phyloP scores from a whole-genome alignment of 2,888 invertebrate genomes.

The Cryptocheilus praepositus region DNA sequence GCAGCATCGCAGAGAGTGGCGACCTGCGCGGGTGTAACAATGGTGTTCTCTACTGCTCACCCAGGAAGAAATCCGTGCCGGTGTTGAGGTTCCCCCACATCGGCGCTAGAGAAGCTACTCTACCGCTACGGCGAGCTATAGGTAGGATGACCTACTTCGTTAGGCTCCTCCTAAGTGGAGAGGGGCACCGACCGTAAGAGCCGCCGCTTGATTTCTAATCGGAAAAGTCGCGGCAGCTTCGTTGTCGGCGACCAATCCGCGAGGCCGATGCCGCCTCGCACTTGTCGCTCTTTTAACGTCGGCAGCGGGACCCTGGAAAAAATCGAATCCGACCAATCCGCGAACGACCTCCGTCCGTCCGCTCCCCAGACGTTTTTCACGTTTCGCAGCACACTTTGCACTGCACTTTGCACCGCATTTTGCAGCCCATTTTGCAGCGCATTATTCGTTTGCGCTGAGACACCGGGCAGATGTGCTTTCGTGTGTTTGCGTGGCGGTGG shows the following conservation, averaged over 20 bases:
- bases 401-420: not conserved
- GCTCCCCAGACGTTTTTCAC: constrained; percentile 25
- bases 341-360: constrained; percentile 44
- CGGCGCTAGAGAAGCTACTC: constrained; percentile 65
- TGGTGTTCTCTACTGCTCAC: too few relatives aligned
- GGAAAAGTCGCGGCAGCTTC: constrained; percentile 67
- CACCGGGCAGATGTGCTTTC: too few relatives aligned
- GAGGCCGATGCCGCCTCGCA: constrained; percentile 53
- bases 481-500: too few relatives aligned
- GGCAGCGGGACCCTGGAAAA: constrained; percentile 39
- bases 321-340: constrained; percentile 48
- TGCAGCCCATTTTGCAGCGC: too few relatives aligned
- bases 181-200: constrained; percentile 66
- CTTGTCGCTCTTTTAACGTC: constrained; percentile 52
- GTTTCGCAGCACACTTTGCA: constrained; percentile 45
- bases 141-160: constrained; percentile 73
- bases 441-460: too few relatives aligned
- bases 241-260: constrained; percentile 48
- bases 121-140: constrained; percentile 62
- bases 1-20: too few relatives aligned
- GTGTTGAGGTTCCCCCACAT: not conserved
- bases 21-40: too few relatives aligned
- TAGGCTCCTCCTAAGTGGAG: constrained; percentile 73
- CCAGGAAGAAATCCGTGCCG: too few relatives aligned
- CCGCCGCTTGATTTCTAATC: constrained; percentile 68